These are phyloP conservation scores for Keiferia lycopersicella DNA, from an alignment of 2,888 invertebrate species.

Conservation along the genomic window DNA sequence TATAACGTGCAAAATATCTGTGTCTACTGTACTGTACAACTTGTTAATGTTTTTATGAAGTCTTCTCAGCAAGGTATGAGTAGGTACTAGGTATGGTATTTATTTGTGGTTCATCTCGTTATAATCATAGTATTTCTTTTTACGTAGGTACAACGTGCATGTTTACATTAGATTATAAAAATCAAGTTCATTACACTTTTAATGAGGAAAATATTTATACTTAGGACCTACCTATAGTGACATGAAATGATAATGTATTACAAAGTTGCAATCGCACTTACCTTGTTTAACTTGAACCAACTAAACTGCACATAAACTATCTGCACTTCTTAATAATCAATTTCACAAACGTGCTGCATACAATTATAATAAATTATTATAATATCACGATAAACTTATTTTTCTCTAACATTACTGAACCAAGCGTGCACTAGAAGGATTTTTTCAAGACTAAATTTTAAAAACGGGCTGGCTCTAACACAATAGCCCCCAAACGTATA, in stretches of 20 bases:
- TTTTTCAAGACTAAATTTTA: slow-evolving; percentile 75
- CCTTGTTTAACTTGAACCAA: background rate
- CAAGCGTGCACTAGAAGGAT: slow-evolving; percentile 70
- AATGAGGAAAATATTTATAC: background rate
- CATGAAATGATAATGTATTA: background rate
- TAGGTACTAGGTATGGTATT: too few relatives aligned
- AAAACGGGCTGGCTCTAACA: slow-evolving; percentile 64
- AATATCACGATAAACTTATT: slow-evolving; percentile 4
- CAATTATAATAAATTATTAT: slow-evolving; percentile 21
- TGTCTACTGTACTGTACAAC: too few relatives aligned
- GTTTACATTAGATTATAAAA: background rate
- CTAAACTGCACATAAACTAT: slow-evolving; percentile 3
- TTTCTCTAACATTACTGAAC: slow-evolving; percentile 35
- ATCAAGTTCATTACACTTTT: background rate
- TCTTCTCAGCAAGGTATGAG: too few relatives aligned
- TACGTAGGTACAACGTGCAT: too few relatives aligned
- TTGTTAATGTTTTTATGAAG: too few relatives aligned
- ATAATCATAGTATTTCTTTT: too few relatives aligned
- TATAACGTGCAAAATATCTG: too few relatives aligned
- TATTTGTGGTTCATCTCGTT: too few relatives aligned
- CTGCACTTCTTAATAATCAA: slow-evolving; percentile 10
- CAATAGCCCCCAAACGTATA: slow-evolving; percentile 76
- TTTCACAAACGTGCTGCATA: background rate
- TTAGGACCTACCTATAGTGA: too few relatives aligned
- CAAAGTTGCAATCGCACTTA: slow-evolving; percentile 17